Conservation (phyloP, 2,113 vertebrate species). For the Phrynocephalus versicolor region DNA sequence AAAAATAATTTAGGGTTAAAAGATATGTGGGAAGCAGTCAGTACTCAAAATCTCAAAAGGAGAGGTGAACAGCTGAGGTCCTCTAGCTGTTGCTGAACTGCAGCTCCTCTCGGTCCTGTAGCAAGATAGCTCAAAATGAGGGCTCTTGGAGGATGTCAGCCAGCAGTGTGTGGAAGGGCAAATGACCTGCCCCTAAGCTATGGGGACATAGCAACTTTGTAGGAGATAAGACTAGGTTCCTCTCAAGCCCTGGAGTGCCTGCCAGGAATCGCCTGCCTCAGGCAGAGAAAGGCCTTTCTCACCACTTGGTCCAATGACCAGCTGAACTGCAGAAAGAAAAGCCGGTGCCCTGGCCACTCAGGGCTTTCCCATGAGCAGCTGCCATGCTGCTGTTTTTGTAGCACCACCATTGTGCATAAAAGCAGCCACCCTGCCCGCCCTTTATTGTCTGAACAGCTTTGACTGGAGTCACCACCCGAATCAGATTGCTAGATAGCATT, state of each 20-base stretch:
- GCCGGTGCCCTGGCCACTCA: neutral
- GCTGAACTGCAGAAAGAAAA: neutral
- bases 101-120: neutral
- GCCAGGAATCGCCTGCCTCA: neutral
- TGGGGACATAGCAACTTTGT: neutral
- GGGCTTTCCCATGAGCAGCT: neutral
- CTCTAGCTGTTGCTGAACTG: neutral
- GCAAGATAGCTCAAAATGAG: too few species aligned
- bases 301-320: neutral
- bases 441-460: conserved; percentile 5
- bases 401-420: conserved; percentile 4
- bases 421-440: neutral
- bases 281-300: neutral
- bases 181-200: neutral
- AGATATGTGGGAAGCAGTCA: neutral
- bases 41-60: neutral
- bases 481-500: conserved; percentile 25
- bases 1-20: neutral
- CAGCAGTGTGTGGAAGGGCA: neutral
- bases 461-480: conserved; percentile 22
- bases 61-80: too few species aligned
- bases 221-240: neutral
- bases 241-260: neutral
- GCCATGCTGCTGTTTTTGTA: neutral
- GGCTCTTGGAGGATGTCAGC: neutral